Conservation (phyloP, 35 echinoderm and acorn worm species). For the Stichopus chloronotus region DNA sequence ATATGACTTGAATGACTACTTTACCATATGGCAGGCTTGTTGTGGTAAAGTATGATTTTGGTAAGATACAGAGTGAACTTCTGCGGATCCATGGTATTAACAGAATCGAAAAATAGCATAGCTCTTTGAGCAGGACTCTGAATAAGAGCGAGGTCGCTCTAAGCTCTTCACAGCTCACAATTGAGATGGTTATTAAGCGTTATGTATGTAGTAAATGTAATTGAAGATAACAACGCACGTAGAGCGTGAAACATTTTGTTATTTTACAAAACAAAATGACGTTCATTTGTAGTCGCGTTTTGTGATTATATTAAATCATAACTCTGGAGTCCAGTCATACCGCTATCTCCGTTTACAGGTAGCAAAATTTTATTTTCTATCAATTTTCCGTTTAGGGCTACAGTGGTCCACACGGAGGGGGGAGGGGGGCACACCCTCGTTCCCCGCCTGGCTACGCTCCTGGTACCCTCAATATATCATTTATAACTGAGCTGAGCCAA, state of each 20-base stretch:
- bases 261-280: not conserved
- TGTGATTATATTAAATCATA: slow-evolving; percentile 8
- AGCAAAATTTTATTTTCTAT: no score
- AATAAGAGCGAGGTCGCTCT: not conserved
- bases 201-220: slow-evolving; percentile 15
- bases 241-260: not conserved
- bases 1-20: not conserved
- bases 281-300: slow-evolving; percentile 8
- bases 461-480: slow-evolving; percentile 9
- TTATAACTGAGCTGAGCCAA: slow-evolving; percentile 3
- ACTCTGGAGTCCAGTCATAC: slow-evolving; percentile 24
- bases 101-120: not conserved
- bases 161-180: slow-evolving; percentile 19
- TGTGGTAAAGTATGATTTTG: no score
- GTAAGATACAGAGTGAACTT: no score
- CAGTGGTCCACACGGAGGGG: not conserved
- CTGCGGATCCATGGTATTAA: not conserved
- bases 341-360: slow-evolving; percentile 10
- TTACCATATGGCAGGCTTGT: not conserved
- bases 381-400: not conserved
- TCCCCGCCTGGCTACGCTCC: not conserved
- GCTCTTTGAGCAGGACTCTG: not conserved
- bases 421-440: not conserved
- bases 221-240: not conserved
- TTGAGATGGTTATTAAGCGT: not conserved